Conservation (phyloP, 2,888 invertebrate species). For the Acanthosepion pharaonis region DNA sequence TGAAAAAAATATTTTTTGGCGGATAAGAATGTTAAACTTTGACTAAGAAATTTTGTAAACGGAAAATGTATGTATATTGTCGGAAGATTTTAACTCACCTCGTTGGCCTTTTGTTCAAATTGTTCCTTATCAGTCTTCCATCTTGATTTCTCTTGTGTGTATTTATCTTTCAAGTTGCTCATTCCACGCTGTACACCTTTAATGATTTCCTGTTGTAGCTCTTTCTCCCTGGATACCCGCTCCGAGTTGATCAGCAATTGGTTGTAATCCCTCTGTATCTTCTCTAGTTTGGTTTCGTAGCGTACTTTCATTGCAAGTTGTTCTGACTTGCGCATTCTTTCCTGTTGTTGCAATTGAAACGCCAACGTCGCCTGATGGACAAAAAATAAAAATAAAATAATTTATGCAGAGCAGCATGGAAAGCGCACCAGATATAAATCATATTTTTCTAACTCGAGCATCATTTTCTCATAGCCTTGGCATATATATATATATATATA, state of each 20-base stretch:
- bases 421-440: too few species aligned
- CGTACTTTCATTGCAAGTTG: conserved; percentile 67
- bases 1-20: too few species aligned
- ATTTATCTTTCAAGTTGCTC: conserved; percentile 61
- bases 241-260: conserved; percentile 53
- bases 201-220: conserved; percentile 65
- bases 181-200: conserved; percentile 64
- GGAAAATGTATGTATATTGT: neutral
- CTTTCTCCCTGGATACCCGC: conserved; percentile 62
- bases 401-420: too few species aligned
- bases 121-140: conserved; percentile 66
- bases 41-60: too few species aligned
- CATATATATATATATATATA: too few species aligned
- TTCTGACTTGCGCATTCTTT: conserved; percentile 64
- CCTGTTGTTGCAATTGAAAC: conserved; percentile 67
- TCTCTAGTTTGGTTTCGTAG: conserved; percentile 66
- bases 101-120: neutral
- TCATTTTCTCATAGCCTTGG: too few species aligned
- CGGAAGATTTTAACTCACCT: neutral
- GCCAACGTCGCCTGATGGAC: conserved; percentile 64
- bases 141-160: conserved; percentile 60
- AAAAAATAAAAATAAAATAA: neutral
- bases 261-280: conserved; percentile 53
- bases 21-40: too few species aligned
- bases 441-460: too few species aligned